These are phyloP conservation scores for Aphelenchoides bicaudatus DNA, from an alignment of 2,888 invertebrate genomes.

Conservation along the genomic window DNA sequence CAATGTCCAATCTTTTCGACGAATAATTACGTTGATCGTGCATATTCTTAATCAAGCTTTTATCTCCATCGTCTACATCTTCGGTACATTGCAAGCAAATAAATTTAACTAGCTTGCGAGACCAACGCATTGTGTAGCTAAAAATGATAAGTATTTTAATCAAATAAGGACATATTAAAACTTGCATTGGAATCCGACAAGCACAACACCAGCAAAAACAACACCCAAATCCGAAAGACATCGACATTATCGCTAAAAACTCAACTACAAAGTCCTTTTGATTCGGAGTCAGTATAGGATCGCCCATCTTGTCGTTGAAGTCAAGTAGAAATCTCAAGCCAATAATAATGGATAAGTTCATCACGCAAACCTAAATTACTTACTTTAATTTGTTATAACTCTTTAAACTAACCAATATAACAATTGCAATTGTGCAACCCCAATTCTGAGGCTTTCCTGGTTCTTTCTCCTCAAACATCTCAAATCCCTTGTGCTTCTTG, in stretches of 20 bases:
- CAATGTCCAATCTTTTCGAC: no score
- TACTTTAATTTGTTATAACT: no score
- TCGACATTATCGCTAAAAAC: constrained; percentile 51
- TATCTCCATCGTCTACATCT: no score
- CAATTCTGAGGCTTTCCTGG: constrained; percentile 47
- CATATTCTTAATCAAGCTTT: no score
- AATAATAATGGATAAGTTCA: constrained; percentile 45
- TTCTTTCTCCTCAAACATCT: constrained; percentile 40
- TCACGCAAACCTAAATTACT: constrained; percentile 37
- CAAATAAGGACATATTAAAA: constrained; percentile 4
- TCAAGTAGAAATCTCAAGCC: constrained; percentile 45
- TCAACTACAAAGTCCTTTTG: constrained; percentile 36
- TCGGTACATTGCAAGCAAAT: no score
- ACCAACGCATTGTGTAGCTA: no score
- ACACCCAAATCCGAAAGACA: constrained; percentile 58
- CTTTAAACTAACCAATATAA: constrained; percentile 26
- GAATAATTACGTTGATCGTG: no score
- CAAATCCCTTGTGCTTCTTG: no score
- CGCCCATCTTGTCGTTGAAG: constrained; percentile 47
- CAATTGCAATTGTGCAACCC: constrained; percentile 40
- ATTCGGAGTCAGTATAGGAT: constrained; percentile 48
- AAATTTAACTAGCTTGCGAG: no score
- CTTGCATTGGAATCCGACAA: constrained; percentile 46
- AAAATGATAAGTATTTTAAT: neutral
- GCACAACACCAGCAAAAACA: constrained; percentile 57